Percentiles rank a stretch among this genome's conserved stretches.
These are phyloP conservation scores for Odontesthes bonariensis DNA, from an alignment of 2,113 vertebrate species.

Conservation along the genomic window DNA sequence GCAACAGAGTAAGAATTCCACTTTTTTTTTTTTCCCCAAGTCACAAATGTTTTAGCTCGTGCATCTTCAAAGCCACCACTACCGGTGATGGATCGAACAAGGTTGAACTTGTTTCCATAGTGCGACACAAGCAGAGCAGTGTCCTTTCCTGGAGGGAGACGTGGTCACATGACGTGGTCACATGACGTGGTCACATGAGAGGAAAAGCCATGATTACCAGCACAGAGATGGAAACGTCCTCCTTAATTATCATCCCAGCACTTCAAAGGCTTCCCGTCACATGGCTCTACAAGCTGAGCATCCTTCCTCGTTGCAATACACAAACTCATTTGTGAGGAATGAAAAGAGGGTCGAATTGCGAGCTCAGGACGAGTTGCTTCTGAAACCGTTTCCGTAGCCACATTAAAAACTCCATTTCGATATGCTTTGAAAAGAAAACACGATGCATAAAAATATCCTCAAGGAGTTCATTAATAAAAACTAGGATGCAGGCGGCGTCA, in stretches of 20 bases:
- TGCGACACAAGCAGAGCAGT: neutral
- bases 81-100: constrained; percentile 17
- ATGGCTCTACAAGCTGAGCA: neutral
- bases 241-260: constrained; percentile 19
- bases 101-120: constrained; percentile 35
- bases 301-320: neutral
- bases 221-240: constrained; percentile 32
- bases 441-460: constrained; percentile 15
- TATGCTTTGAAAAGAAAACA: constrained; percentile 4
- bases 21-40: neutral
- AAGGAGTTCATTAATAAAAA: constrained; percentile 56
- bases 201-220: constrained; percentile 8
- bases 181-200: constrained; percentile 35
- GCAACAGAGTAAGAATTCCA: neutral
- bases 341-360: neutral
- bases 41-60: neutral
- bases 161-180: no score
- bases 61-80: constrained; percentile 18
- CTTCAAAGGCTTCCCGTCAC: constrained; percentile 11
- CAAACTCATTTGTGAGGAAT: constrained; percentile 2
- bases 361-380: neutral
- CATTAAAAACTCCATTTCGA: neutral
- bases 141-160: neutral
- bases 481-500: constrained; percentile 32
- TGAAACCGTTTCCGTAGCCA: constrained; percentile 2